Evolutionary conservation across 1,140 invertebrate genomes (phyloP).

Genomic region (Alviniconcha marisindica): DNA sequence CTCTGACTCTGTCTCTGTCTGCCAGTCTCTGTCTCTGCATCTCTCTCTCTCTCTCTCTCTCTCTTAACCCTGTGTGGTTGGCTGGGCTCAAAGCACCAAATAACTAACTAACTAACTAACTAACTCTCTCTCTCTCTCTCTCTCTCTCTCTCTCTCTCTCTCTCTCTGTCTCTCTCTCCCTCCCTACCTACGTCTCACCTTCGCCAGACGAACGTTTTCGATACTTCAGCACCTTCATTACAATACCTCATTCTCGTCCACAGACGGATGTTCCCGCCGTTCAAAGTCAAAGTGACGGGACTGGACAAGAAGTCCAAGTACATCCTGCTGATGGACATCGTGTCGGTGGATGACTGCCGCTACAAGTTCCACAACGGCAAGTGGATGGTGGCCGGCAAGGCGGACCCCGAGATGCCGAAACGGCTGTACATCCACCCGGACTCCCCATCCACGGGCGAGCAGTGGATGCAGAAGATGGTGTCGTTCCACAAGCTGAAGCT

Average conservation of each 20-base stretch:
- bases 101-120: no score
- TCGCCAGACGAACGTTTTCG: neutral
- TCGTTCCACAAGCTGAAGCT: slow-evolving; percentile 99
- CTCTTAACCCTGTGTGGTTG: no score
- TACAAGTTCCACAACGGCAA: slow-evolving; percentile 93
- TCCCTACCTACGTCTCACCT: neutral
- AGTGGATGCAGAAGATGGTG: slow-evolving; percentile 99
- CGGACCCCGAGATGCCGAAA: slow-evolving; percentile 88
- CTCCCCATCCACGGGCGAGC: slow-evolving; percentile 93
- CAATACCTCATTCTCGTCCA: neutral
- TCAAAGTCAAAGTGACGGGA: slow-evolving; percentile 90
- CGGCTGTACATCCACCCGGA: slow-evolving; percentile 98
- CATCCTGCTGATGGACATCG: slow-evolving; percentile 97
- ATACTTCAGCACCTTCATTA: neutral
- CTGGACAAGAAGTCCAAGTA: slow-evolving; percentile 93
- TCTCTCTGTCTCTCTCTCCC: slow-evolving; percentile 9
- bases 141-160: slow-evolving; percentile 13
- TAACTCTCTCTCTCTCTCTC: neutral
- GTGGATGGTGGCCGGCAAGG: slow-evolving; percentile 79
- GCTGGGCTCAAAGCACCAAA: no score
- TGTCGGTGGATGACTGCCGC: slow-evolving; percentile 96
- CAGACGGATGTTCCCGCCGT: slow-evolving; percentile 98
- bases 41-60: no score
- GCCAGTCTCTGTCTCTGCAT: no score
- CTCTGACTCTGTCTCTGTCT: no score